Conservation (phyloP, 2,797 vertebrate species). For the Crypturellus tataupa region DNA sequence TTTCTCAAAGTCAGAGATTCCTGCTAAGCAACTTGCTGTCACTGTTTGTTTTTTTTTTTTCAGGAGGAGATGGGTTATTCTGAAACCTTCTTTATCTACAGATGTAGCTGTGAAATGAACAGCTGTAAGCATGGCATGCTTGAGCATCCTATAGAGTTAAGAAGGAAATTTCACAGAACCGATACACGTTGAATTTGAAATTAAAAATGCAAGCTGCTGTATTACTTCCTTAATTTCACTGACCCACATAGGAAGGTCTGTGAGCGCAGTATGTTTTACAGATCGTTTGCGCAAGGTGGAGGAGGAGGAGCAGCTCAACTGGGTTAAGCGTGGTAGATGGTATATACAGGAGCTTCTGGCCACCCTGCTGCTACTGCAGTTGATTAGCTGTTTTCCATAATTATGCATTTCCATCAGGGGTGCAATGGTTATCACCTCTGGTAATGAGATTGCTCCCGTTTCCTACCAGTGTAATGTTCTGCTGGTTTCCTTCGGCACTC, state of each 20-base stretch:
- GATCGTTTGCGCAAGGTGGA: not conserved
- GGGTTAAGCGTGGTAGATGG: conserved; percentile 70
- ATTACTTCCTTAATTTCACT: not conserved
- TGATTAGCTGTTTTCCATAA: conserved; percentile 80
- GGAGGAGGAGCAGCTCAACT: conserved; percentile 58
- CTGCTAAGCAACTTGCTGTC: not conserved
- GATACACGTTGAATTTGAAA: not conserved
- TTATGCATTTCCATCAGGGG: conserved; percentile 80
- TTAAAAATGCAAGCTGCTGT: not conserved
- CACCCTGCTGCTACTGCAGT: conserved; percentile 70
- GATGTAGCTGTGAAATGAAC: not conserved
- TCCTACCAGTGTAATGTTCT: conserved; percentile 72
- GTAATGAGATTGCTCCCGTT: conserved; percentile 79
- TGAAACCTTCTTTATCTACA: not conserved
- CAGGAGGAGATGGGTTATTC: not conserved
- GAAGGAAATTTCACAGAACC: not conserved
- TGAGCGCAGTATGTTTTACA: not conserved
- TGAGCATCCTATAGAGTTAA: not conserved
- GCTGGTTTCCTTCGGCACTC: conserved; percentile 63
- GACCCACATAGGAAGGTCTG: conserved; percentile 18
- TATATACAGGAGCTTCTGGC: conserved; percentile 58
- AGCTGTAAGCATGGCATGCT: accelerated
- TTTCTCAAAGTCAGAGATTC: conserved; percentile 8
- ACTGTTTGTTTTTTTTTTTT: not conserved
- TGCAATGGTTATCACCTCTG: conserved; percentile 80